phyloP scores from a whole-genome alignment of 2,113 vertebrate genomes.

The Myxocyprinus asiaticus region DNA sequence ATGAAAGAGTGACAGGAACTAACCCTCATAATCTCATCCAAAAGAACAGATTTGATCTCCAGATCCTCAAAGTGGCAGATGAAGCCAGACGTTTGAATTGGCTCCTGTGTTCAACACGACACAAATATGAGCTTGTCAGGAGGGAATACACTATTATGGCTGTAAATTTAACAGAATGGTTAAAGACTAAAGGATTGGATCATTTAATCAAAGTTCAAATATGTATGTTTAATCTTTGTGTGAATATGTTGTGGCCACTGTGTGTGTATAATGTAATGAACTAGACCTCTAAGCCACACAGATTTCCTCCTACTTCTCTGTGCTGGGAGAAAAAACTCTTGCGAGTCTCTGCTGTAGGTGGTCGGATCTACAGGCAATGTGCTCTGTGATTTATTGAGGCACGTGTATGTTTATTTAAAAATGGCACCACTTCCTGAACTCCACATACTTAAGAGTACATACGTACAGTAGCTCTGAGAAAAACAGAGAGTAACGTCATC shows the following conservation, averaged over 20 bases:
- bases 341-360: slow-evolving; percentile 14
- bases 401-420: slow-evolving; percentile 8
- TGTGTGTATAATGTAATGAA: not conserved
- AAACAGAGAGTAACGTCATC: not conserved
- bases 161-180: not conserved
- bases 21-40: slow-evolving; percentile 98
- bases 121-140: not conserved
- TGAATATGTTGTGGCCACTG: not conserved
- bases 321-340: not conserved
- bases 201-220: not conserved
- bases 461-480: not conserved
- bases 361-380: slow-evolving; percentile 11
- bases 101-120: slow-evolving; percentile 79
- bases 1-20: not conserved
- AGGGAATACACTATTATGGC: not conserved
- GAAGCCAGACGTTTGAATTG: slow-evolving; percentile 96
- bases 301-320: not conserved
- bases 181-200: not conserved
- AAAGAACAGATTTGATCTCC: slow-evolving; percentile 95
- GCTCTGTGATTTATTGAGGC: not conserved
- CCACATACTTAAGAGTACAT: not conserved
- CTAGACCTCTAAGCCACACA: not conserved
- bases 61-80: slow-evolving; percentile 98
- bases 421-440: not conserved
- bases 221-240: not conserved